Evolutionary conservation across 2,888 invertebrate genomes (phyloP).

Genomic region (Melitaea athalia): DNA sequence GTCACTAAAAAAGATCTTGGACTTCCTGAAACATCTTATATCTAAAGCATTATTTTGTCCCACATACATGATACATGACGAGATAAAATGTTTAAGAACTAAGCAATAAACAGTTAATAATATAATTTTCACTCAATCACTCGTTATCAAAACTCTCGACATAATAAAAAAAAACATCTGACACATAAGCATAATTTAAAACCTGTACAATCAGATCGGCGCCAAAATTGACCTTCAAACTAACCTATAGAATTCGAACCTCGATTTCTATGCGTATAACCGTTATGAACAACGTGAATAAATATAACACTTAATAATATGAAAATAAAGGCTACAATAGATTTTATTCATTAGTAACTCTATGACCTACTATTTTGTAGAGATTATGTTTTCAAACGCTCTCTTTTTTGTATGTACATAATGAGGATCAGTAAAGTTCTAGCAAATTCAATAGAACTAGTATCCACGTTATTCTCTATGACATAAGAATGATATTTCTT

Average conservation of each 20-base stretch:
- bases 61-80: no score
- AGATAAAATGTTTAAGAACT: neutral
- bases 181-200: slow-evolving; percentile 28
- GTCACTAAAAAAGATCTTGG: no score
- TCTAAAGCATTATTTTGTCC: no score
- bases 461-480: no score
- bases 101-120: neutral
- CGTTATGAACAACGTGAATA: neutral
- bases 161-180: slow-evolving; percentile 14
- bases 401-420: neutral
- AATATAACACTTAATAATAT: neutral
- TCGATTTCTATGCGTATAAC: slow-evolving; percentile 3
- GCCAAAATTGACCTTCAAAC: slow-evolving; percentile 18
- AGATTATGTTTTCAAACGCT: no score
- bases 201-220: slow-evolving; percentile 14
- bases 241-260: slow-evolving; percentile 10
- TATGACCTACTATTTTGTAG: slow-evolving; percentile 6
- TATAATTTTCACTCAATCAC: neutral
- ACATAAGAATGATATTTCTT: no score
- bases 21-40: no score
- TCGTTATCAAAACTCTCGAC: neutral
- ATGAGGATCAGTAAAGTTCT: no score
- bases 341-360: neutral
- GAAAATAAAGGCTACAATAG: slow-evolving; percentile 1
- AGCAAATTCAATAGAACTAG: no score